phyloP scores from a whole-genome alignment of 2,797 vertebrate genomes.

The Anolis apletophallus region DNA sequence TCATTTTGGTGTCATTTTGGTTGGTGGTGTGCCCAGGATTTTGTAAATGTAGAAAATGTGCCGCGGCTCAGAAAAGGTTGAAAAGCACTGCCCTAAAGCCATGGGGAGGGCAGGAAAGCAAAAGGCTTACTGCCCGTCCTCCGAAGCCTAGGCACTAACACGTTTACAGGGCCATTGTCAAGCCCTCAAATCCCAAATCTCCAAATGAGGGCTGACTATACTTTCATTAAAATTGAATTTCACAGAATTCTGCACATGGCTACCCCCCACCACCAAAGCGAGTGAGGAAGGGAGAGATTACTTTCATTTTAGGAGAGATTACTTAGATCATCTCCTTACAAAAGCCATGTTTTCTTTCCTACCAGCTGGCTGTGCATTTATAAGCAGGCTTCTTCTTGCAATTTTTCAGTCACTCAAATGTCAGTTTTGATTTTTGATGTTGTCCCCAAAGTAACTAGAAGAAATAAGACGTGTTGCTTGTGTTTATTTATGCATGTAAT shows the following conservation, averaged over 20 bases:
- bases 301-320: conserved; percentile 37
- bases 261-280: not conserved
- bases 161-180: not conserved
- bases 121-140: no score
- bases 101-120: no score
- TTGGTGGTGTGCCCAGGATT: no score
- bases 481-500: not conserved
- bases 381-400: conserved; percentile 37
- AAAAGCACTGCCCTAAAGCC: no score
- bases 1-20: no score
- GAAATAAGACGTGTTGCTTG: conserved; percentile 21
- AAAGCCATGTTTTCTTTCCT: conserved; percentile 38
- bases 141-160: not conserved
- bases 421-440: conserved; percentile 39
- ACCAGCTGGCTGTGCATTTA: conserved; percentile 48
- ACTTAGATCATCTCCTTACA: conserved; percentile 10
- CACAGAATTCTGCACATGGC: not conserved
- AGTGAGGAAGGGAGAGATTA: not conserved
- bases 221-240: not conserved
- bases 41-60: no score
- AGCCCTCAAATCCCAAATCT: no score
- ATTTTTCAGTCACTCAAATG: conserved; percentile 19
- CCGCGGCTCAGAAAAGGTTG: no score
- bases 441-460: conserved; percentile 37
- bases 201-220: no score